phyloP scores from a whole-genome alignment of 2,888 invertebrate species.

The Ophion costatus region DNA sequence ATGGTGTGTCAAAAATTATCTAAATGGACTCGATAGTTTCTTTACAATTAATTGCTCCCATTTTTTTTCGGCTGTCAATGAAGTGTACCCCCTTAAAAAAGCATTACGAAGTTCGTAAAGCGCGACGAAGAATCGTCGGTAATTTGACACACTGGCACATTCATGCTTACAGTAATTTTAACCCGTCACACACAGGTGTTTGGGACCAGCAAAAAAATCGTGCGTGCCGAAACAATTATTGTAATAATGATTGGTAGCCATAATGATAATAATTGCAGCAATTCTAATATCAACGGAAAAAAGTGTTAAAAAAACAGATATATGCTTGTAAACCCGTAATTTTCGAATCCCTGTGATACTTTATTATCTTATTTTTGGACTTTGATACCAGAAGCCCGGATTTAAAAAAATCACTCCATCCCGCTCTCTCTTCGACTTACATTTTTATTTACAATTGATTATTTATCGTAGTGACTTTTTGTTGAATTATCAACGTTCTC shows the following conservation, averaged over 20 bases:
- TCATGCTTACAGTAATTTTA: conserved; percentile 30
- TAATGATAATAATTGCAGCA: conserved; percentile 48
- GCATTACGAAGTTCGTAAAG: conserved; percentile 17
- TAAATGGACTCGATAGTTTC: not conserved
- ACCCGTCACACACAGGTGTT: conserved; percentile 36
- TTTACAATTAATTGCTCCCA: not conserved
- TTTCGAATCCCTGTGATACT: conserved; percentile 39
- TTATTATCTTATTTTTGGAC: conserved; percentile 6
- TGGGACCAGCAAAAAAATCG: conserved; percentile 65
- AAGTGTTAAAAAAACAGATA: conserved; percentile 29
- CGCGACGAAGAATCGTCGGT: conserved; percentile 22
- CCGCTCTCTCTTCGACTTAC: not conserved
- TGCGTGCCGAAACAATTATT: conserved; percentile 41
- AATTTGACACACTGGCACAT: conserved; percentile 29
- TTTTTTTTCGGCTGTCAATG: not conserved
- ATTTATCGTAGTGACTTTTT: conserved; percentile 1
- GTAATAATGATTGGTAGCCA: conserved; percentile 13
- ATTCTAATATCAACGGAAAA: conserved; percentile 13
- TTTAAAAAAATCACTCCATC: not conserved
- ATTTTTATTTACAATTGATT: conserved; percentile 22
- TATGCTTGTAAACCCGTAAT: conserved; percentile 39
- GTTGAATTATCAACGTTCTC: conserved; percentile 8
- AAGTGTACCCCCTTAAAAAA: not conserved
- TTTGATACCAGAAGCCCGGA: not conserved
- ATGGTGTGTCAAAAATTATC: not conserved